phyloP scores from a whole-genome alignment of 2,113 vertebrate genomes.

The Microtus pennsylvanicus region DNA sequence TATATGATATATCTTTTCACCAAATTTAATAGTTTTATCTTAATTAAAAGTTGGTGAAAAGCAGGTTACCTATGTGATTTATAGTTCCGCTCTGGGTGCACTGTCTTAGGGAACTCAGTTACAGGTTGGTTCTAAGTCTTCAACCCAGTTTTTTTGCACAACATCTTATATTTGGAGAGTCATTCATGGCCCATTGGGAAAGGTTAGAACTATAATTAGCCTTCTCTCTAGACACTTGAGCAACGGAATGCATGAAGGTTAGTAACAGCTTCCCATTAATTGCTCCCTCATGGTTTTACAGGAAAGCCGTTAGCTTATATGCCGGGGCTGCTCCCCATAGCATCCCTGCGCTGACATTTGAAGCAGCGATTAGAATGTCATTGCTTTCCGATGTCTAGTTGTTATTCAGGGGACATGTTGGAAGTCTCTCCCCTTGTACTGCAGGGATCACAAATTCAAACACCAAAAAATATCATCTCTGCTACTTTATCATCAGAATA shows the following conservation, averaged over 20 bases:
- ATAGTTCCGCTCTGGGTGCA: conserved; percentile 24
- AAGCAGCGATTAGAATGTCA: conserved; percentile 89
- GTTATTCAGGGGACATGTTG: conserved; percentile 83
- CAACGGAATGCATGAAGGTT: conserved; percentile 87
- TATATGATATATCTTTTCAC: conserved; percentile 5
- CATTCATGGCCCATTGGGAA: conserved; percentile 87
- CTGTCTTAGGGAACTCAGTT: conserved; percentile 57
- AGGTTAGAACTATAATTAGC: conserved; percentile 89
- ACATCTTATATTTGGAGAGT: conserved; percentile 82
- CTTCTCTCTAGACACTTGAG: conserved; percentile 85
- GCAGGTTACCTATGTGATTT: conserved; percentile 39
- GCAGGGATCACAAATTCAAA: conserved; percentile 77
- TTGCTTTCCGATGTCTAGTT: conserved; percentile 87
- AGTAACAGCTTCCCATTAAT: conserved; percentile 88
- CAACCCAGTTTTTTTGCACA: conserved; percentile 64
- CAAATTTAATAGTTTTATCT: conserved; percentile 54
- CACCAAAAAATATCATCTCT: conserved; percentile 68
- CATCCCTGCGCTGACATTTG: conserved; percentile 88
- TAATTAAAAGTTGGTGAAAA: conserved; percentile 65
- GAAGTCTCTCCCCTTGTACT: conserved; percentile 78
- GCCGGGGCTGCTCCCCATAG: conserved; percentile 81
- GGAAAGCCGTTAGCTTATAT: conserved; percentile 87
- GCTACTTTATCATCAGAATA: conserved; percentile 77
- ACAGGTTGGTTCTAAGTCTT: conserved; percentile 67
- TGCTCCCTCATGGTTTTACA: conserved; percentile 87